phyloP scores from a whole-genome alignment of 2,113 vertebrate genomes.

The Corapipo altera region DNA sequence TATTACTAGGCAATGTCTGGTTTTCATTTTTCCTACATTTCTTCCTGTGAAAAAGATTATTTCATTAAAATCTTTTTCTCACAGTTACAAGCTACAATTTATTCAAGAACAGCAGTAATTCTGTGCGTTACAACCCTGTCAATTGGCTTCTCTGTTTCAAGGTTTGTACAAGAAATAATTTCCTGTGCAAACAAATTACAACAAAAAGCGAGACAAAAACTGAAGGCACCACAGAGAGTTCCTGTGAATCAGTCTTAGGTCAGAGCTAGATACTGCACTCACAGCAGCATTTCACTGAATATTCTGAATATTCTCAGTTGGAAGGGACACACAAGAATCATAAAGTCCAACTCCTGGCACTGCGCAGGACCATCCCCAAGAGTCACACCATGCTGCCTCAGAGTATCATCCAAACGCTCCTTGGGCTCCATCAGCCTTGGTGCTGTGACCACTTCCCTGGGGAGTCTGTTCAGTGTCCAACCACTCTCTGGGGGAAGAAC shows the following conservation, averaged over 20 bases:
- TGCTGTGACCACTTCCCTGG: neutral
- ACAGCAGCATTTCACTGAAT: neutral
- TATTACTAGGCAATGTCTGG: neutral
- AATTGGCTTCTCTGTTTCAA: neutral
- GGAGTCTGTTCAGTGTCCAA: neutral
- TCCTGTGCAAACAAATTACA: neutral
- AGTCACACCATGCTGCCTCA: rapidly evolving
- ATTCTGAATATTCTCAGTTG: neutral
- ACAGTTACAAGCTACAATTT: neutral
- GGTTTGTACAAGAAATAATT: neutral
- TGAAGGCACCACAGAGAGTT: neutral
- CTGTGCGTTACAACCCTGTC: neutral
- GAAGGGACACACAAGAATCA: too few relatives aligned
- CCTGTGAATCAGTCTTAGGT: neutral
- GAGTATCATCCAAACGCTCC: rapidly evolving
- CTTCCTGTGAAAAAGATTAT: neutral
- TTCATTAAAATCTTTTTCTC: neutral
- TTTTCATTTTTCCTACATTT: neutral
- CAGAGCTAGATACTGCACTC: neutral
- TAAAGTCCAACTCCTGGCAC: rapidly evolving
- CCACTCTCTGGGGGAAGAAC: neutral
- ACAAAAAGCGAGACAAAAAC: neutral
- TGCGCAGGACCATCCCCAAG: too few relatives aligned
- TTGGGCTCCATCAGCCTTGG: rapidly evolving
- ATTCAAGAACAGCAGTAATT: neutral